phyloP scores from a whole-genome alignment of 2,888 invertebrate species.

The Panopea generosa region DNA sequence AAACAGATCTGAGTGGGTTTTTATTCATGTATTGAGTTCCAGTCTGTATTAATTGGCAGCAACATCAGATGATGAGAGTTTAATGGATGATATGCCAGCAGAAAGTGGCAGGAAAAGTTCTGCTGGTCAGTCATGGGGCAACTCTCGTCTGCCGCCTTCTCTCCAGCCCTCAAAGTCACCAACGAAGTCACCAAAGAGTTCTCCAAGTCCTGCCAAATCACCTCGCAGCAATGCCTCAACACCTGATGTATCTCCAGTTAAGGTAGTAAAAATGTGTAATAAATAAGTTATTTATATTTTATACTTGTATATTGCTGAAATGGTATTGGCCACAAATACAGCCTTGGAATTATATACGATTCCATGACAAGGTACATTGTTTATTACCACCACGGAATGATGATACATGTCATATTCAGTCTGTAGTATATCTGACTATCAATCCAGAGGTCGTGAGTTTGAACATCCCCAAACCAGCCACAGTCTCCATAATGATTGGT shows the following conservation, averaged over 20 bases:
- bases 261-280: constrained; percentile 56
- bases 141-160: constrained; percentile 76
- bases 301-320: neutral
- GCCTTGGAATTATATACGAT: too few species aligned
- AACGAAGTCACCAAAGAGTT: constrained; percentile 63
- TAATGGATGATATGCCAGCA: constrained; percentile 50
- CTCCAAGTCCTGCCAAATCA: constrained; percentile 54
- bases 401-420: too few species aligned
- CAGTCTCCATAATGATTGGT: too few species aligned
- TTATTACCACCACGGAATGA: too few species aligned
- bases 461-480: too few species aligned
- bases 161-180: constrained; percentile 66
- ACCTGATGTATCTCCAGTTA: constrained; percentile 71
- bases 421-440: too few species aligned
- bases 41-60: too few species aligned
- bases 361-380: too few species aligned
- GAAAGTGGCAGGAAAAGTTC: constrained; percentile 52
- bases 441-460: too few species aligned
- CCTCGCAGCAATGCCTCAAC: constrained; percentile 45
- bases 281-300: neutral
- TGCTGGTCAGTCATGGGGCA: constrained; percentile 69
- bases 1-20: too few species aligned
- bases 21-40: too few species aligned
- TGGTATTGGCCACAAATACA: too few species aligned
- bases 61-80: constrained; percentile 57